Base-by-base conservation (phyloP, 2,113 vertebrate species). In the Antechinus flavipes region DNA sequence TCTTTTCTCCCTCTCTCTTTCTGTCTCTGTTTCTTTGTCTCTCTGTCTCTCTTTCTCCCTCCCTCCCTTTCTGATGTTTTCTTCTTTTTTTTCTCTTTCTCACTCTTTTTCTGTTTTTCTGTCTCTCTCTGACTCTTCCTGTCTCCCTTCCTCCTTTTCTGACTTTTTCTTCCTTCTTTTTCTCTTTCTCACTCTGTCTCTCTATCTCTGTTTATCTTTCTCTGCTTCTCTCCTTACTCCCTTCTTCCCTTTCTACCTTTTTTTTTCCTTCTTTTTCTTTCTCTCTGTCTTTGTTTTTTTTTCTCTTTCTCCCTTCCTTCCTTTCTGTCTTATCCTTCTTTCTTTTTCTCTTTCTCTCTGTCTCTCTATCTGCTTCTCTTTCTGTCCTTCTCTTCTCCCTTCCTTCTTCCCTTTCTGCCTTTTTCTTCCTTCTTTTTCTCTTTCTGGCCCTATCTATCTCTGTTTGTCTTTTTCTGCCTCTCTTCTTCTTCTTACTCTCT, bases 51-150 rank as follows among this genome's bases (percentile, higher is more conserved):
- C 6, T 50, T 6, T 50, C 50, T 50, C 23, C 55, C 23, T 23
- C 8, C 1, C 25, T 58, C 25, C 26, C 25, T 58, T 7, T 56
- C 25, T 27, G 14, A 7, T 5, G 42, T 25, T 89, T 35, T 46
- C 6, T 9, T n/a, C 23, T 0, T 42, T 4, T 90, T 23, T 25
- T 22, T 47, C 46, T 11, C 0, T 6, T 12, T 5, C 8, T 3
- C 50, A 8, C 50, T 46, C 89, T 49, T 1, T 47, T 8, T 24
- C 9, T 61, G 10, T 61, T 12, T 23, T 3, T 35, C 27, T 35
- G 10, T 35, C 35, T 76, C 68, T 68, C 68, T 68, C 30, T 61
- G 8, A 0, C 8, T 58, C 25, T 8, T 0, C 11, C 55, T 56
- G 1, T 27, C 10, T 58, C 25, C 27, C 1, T 58, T 1, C 27